Base-by-base conservation (phyloP, 2,888 invertebrate species). In the Antheraea assamensis region DNA sequence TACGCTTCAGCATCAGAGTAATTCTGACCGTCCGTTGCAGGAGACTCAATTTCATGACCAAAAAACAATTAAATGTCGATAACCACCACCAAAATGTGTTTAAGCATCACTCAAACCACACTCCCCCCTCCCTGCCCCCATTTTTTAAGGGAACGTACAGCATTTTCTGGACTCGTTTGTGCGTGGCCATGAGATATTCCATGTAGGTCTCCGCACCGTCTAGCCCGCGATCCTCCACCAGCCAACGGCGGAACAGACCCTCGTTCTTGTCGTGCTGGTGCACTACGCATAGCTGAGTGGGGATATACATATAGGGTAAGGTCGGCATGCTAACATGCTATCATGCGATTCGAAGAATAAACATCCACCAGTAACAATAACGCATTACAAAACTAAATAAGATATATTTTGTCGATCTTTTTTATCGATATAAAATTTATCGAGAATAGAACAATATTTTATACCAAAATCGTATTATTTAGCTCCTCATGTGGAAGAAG, bases 161-260 rank as follows among this genome's bases (percentile, higher is more conserved):
- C 80, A 93, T 81, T 75, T 88, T 88, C 84, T 91, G 91, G 86
- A 99, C 99, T 94, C 98, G 98, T 95, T 98, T 98, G 96, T 99
- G 99, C 95, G 98, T 97, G 90, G 98, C 98, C 95, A 99, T 99
- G 80, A 99, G 96, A 92, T 97, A 98, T 89, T 99, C 99, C 71
- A 99, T 98, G 92, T 99, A 99, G 80, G 98, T 97, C 21, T 97
- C 96, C 73, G 97, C 96, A 74, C 97, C 97, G 90, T 97, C 97
- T 70, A 95, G 90, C 42, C 97, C 97, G 79, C 97, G 96, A 94
- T 99, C 99, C 91, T 99, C 99, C 30, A 98, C 97, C 83, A 99
- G 95, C 95, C 98, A 97, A 88, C 97, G 97, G 82, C 97, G 97
- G 94, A 98, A 97, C 80, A 97, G 96, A 74, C 96, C 96, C 90